phyloP scores from a whole-genome alignment of 2,113 vertebrate genomes.

The Chionis minor region DNA sequence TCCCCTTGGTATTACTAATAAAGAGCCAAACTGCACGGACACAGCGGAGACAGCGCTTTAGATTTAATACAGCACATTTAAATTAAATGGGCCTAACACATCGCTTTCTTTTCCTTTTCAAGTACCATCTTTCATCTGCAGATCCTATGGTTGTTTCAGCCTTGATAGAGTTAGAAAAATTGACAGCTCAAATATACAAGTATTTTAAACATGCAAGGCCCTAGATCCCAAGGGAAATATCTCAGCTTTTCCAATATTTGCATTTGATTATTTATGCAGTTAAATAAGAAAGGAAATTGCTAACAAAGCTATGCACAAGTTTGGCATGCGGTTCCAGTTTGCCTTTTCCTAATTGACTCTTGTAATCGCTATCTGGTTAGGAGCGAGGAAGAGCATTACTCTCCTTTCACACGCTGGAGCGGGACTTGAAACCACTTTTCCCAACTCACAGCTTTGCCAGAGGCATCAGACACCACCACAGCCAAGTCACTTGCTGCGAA shows the following conservation, averaged over 20 bases:
- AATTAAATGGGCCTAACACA: slow-evolving; percentile 1
- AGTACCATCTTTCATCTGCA: background rate
- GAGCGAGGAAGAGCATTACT: background rate
- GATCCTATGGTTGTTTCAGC: background rate
- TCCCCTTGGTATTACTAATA: background rate
- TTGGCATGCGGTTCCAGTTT: background rate
- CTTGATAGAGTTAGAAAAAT: background rate
- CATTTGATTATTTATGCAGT: background rate
- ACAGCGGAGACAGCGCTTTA: background rate
- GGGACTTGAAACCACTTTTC: background rate
- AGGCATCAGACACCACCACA: background rate
- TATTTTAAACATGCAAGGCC: background rate
- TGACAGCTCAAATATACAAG: background rate
- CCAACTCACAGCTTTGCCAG: background rate
- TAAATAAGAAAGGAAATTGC: background rate
- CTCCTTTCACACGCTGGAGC: accelerated
- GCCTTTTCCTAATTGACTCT: background rate
- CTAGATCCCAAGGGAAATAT: background rate
- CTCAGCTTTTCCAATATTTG: background rate
- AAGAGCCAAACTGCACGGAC: background rate
- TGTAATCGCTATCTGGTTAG: background rate
- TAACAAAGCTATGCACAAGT: background rate
- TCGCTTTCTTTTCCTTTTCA: background rate
- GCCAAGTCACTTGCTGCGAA: too few relatives aligned
- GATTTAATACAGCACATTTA: background rate